phyloP scores from a whole-genome alignment of 2,797 vertebrate species.

The Clarias laeviceps region DNA sequence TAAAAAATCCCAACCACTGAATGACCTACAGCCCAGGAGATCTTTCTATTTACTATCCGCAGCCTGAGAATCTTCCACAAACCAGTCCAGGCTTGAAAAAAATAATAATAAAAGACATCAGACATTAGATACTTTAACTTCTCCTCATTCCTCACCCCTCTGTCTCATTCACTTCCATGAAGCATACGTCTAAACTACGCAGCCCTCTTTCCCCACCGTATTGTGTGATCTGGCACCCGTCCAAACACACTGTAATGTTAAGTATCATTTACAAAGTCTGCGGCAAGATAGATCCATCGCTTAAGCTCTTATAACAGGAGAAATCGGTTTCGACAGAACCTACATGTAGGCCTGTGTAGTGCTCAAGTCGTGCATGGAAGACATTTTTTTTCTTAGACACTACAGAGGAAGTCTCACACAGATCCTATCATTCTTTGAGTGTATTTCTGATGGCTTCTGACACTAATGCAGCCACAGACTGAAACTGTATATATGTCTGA shows the following conservation, averaged over 20 bases:
- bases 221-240: constrained; percentile 70
- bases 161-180: constrained; percentile 71
- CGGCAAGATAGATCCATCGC: constrained; percentile 69
- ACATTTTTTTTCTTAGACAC: constrained; percentile 15
- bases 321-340: constrained; percentile 57
- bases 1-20: constrained; percentile 42
- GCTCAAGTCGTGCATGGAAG: constrained; percentile 53
- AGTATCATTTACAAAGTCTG: constrained; percentile 68
- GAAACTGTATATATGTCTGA: constrained; percentile 73
- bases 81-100: not conserved
- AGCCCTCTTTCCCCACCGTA: constrained; percentile 24
- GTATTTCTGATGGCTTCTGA: constrained; percentile 73
- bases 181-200: constrained; percentile 54
- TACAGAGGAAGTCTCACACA: constrained; percentile 36
- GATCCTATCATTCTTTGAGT: constrained; percentile 46
- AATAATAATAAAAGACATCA: not conserved
- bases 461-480: constrained; percentile 75
- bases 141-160: constrained; percentile 66
- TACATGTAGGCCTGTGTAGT: constrained; percentile 65
- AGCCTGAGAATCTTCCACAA: not conserved
- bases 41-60: not conserved
- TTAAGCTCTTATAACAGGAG: constrained; percentile 70
- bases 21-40: not conserved
- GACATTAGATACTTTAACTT: constrained; percentile 63
- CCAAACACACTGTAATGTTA: constrained; percentile 68